A percentile compares a stretch with the other conserved stretches of the same genome.
phyloP scores from a whole-genome alignment of 2,888 invertebrate species.

The Ichneumoninae sp. region DNA sequence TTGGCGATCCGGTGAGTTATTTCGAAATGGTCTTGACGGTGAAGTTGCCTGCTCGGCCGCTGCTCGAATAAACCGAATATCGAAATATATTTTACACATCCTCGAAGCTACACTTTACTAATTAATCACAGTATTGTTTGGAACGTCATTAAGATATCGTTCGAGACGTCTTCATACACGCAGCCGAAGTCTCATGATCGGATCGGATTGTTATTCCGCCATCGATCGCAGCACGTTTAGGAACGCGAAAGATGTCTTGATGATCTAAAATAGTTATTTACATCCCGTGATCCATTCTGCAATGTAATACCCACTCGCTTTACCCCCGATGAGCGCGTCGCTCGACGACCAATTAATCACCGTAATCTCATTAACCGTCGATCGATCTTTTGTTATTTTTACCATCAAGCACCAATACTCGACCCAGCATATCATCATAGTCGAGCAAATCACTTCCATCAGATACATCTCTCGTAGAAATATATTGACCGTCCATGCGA shows the following conservation, averaged over 20 bases:
- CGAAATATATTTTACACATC: background rate
- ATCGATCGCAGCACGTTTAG: background rate
- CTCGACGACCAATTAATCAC: background rate
- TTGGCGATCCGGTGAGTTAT: background rate
- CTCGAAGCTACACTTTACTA: background rate
- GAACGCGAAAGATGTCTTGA: background rate
- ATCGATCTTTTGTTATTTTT: background rate
- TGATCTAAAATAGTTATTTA: background rate
- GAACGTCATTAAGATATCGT: background rate
- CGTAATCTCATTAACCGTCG: background rate
- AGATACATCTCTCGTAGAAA: constrained; percentile 63
- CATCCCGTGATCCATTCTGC: background rate
- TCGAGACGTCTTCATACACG: background rate
- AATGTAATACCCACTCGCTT: background rate
- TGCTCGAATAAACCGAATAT: background rate
- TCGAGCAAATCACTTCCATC: constrained; percentile 64
- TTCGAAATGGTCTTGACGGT: background rate
- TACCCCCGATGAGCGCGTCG: background rate
- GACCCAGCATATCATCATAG: constrained; percentile 65
- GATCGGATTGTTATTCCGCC: background rate
- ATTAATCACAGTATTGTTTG: background rate
- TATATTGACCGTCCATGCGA: constrained; percentile 68
- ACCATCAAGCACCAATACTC: constrained; percentile 68
- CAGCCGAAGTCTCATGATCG: background rate
- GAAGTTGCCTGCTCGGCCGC: background rate